Conservation (phyloP, 2,113 vertebrate genomes). For the Pheucticus melanocephalus region DNA sequence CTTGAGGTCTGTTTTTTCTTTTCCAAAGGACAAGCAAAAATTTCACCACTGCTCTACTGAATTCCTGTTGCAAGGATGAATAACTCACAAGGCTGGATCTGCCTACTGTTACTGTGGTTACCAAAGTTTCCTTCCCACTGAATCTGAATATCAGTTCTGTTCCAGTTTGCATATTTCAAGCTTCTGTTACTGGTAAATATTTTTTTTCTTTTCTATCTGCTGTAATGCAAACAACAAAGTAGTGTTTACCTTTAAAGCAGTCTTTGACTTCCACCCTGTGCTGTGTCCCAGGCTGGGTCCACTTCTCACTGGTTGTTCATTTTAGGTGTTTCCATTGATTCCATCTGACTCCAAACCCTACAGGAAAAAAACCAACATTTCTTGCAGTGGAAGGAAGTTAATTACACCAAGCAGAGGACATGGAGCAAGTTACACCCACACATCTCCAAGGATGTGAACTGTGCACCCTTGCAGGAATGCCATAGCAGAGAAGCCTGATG, state of each 20-base stretch:
- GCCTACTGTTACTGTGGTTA: neutral
- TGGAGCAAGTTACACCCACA: neutral
- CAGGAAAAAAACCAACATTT: neutral
- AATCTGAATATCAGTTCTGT: neutral
- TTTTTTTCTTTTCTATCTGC: neutral
- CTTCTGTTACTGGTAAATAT: neutral
- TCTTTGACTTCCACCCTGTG: neutral
- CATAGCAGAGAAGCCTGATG: neutral
- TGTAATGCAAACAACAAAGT: neutral
- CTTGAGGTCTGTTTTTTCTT: neutral
- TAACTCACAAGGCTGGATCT: neutral
- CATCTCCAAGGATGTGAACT: neutral
- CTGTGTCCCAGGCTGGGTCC: rapidly evolving
- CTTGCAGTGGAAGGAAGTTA: neutral
- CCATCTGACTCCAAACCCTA: neutral
- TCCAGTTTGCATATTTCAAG: neutral
- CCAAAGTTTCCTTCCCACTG: neutral
- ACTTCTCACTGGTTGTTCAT: rapidly evolving
- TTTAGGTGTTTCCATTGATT: neutral
- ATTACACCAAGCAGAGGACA: neutral
- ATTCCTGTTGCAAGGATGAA: neutral
- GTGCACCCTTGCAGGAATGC: neutral
- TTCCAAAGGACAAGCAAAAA: neutral
- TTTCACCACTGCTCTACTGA: neutral
- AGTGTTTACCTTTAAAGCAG: neutral